Conservation (phyloP, 2,113 vertebrate genomes). For the Scomber colias region DNA sequence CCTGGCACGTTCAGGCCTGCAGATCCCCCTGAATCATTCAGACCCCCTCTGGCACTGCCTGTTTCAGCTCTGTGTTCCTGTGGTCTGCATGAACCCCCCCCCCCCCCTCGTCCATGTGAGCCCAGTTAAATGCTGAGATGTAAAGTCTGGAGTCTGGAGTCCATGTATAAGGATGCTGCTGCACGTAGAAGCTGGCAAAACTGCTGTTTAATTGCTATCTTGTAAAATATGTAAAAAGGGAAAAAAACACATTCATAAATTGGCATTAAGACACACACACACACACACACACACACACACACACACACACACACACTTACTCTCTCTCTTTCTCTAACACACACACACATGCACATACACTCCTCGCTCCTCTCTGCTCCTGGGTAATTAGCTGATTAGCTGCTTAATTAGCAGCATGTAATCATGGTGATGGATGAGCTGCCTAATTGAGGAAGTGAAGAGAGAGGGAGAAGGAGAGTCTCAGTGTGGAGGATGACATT, state of each 20-base stretch:
- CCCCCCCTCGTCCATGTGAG: not conserved
- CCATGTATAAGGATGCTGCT: not conserved
- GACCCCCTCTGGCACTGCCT: conserved; percentile 13
- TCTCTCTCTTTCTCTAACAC: too few relatives aligned
- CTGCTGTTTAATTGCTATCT: not conserved
- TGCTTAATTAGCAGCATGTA: conserved; percentile 82
- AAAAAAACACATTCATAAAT: conserved; percentile 1
- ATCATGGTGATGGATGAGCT: conserved; percentile 79
- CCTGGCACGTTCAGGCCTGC: conserved; percentile 9
- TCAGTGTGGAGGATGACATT: conserved; percentile 63
- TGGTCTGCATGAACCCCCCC: not conserved
- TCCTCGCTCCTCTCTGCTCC: conserved; percentile 63
- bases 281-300: conserved; percentile 8
- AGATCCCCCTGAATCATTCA: conserved; percentile 46
- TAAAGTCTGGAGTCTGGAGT: not conserved
- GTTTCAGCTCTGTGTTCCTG: not conserved
- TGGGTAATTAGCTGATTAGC: conserved; percentile 84
- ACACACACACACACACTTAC: conserved; percentile 8
- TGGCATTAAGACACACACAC: not conserved
- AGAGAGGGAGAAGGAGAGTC: conserved; percentile 61
- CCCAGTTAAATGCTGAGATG: not conserved
- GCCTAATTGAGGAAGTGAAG: conserved; percentile 75
- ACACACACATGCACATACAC: conserved; percentile 15
- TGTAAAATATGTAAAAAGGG: conserved; percentile 1
- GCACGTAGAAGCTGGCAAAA: not conserved